Conservation (phyloP, 2,888 invertebrate species). For the Cephus sareptanus region DNA sequence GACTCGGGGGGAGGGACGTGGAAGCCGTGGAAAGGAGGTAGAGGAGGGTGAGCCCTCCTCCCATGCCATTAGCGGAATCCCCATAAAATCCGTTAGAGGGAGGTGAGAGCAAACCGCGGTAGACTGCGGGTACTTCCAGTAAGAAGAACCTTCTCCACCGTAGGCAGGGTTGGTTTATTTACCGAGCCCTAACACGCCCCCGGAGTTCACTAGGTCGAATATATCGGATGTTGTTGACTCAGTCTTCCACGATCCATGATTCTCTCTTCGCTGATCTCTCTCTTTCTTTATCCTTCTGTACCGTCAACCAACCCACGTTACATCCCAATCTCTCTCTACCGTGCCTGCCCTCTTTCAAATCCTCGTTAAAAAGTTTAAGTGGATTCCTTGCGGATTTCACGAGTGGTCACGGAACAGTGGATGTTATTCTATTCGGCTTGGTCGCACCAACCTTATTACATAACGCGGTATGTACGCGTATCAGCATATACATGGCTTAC, state of each 20-base stretch:
- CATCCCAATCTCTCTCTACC: slow-evolving; percentile 23
- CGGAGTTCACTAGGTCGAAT: slow-evolving; percentile 35
- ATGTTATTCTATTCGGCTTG: slow-evolving; percentile 10
- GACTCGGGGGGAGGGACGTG: slow-evolving; percentile 1
- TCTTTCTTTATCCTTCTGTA: slow-evolving; percentile 5
- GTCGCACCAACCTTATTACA: background rate
- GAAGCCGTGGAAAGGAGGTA: slow-evolving; percentile 1
- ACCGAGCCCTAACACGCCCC: slow-evolving; percentile 31
- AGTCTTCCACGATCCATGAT: slow-evolving; percentile 19
- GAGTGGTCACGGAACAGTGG: slow-evolving; percentile 27
- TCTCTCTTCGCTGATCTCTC: slow-evolving; percentile 13
- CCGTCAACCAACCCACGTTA: slow-evolving; percentile 12
- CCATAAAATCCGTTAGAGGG: slow-evolving; percentile 43
- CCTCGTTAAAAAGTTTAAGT: slow-evolving; percentile 57
- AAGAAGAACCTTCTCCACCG: slow-evolving; percentile 5
- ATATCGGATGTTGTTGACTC: slow-evolving; percentile 32
- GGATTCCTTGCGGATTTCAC: slow-evolving; percentile 34
- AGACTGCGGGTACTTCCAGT: background rate
- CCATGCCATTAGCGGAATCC: slow-evolving; percentile 50
- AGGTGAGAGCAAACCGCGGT: slow-evolving; percentile 15
- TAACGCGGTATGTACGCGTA: no score
- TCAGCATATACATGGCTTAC: background rate
- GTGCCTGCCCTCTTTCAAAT: slow-evolving; percentile 44
- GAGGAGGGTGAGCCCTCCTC: slow-evolving; percentile 27
- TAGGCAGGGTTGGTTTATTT: slow-evolving; percentile 31